Conservation (phyloP, 1,140 invertebrate species). For the Megalonaias nervosa region DNA sequence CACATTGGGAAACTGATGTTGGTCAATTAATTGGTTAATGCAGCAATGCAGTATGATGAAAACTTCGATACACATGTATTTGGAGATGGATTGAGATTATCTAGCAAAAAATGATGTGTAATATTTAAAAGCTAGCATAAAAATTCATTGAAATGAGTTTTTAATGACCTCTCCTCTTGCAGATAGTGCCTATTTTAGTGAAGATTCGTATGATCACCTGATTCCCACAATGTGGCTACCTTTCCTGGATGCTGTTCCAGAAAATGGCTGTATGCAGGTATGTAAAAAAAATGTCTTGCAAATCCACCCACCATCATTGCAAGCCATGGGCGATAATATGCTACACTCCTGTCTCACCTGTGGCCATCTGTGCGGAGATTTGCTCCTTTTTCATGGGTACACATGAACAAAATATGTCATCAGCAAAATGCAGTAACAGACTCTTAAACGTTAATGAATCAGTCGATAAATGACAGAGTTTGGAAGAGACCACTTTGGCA, state of each 20-base stretch:
- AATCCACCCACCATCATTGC: no score
- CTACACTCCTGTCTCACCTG: no score
- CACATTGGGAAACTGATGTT: neutral
- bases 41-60: neutral
- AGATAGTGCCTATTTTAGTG: slow-evolving; percentile 59
- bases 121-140: neutral
- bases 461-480: no score
- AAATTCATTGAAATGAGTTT: neutral
- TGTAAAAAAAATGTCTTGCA: neutral
- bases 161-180: slow-evolving; percentile 20
- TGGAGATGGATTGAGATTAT: neutral
- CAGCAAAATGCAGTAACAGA: no score
- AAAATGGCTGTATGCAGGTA: slow-evolving; percentile 62
- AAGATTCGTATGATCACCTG: slow-evolving; percentile 57
- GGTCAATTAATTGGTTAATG: neutral
- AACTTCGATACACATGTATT: neutral
- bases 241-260: slow-evolving; percentile 52
- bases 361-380: no score
- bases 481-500: no score
- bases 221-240: slow-evolving; percentile 63
- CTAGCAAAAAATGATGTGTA: neutral
- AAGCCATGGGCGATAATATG: no score
- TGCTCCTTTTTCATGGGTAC: no score
- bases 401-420: no score
- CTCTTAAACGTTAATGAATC: no score